A percentile compares a stretch with the other conserved stretches of the same genome.
Evolutionary conservation across 2,113 vertebrate genomes (phyloP).

Genomic region (Ranitomeya variabilis): DNA sequence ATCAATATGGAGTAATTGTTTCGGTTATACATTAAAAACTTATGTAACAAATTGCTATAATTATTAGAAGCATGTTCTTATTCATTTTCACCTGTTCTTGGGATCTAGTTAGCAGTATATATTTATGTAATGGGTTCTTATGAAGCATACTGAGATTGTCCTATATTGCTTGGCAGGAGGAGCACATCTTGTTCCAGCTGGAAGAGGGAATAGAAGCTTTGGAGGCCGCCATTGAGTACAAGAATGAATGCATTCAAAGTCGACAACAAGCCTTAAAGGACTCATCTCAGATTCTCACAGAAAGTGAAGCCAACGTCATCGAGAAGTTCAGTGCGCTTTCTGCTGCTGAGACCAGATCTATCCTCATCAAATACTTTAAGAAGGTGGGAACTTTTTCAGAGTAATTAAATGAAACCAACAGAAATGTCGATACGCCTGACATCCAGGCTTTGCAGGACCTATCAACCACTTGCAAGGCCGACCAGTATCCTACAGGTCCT

Average conservation of each 20-base stretch:
- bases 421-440: too few species aligned
- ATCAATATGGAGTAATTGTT: too few species aligned
- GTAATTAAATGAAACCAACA: not conserved
- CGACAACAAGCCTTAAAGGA: constrained; percentile 73
- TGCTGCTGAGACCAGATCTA: constrained; percentile 73
- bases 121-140: constrained; percentile 37
- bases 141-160: constrained; percentile 15
- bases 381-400: constrained; percentile 75
- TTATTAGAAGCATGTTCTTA: too few species aligned
- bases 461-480: too few species aligned
- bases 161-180: constrained; percentile 75
- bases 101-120: not conserved
- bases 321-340: constrained; percentile 79
- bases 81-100: too few species aligned
- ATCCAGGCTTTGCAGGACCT: too few species aligned
- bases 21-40: too few species aligned
- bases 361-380: constrained; percentile 87
- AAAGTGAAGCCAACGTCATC: constrained; percentile 73
- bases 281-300: constrained; percentile 68
- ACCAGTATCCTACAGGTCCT: too few species aligned
- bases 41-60: too few species aligned
- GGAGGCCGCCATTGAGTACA: constrained; percentile 85
- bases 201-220: constrained; percentile 88
- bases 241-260: constrained; percentile 78
- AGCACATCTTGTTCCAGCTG: constrained; percentile 80